These are phyloP conservation scores for Streblospio benedicti DNA, from an alignment of 1,140 invertebrate genomes.

Conservation along the genomic window DNA sequence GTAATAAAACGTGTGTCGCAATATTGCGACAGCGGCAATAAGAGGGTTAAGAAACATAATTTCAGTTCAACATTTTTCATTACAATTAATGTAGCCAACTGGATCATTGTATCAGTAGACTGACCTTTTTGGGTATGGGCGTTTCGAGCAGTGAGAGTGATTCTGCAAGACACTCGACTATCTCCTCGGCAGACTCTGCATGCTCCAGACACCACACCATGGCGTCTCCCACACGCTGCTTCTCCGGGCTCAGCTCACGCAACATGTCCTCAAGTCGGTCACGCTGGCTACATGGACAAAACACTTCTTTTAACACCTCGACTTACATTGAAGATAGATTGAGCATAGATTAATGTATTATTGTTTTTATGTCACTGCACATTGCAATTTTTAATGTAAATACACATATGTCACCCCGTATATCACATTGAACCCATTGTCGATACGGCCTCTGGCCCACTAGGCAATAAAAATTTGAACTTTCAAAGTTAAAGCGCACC, in stretches of 20 bases:
- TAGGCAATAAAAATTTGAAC: too few relatives aligned
- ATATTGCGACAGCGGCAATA: constrained; percentile 8
- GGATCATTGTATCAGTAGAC: neutral
- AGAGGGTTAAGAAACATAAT: neutral
- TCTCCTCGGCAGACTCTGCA: constrained; percentile 92
- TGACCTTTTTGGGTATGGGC: constrained; percentile 71
- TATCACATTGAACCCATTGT: too few relatives aligned
- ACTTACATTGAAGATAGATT: neutral
- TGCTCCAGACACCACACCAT: constrained; percentile 99
- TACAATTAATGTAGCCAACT: constrained; percentile 1
- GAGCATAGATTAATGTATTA: neutral
- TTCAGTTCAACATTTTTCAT: neutral
- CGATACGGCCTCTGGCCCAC: too few relatives aligned
- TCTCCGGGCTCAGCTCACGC: constrained; percentile 75
- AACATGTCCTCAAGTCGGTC: constrained; percentile 87
- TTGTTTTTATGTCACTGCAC: neutral
- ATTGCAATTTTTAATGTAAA: too few relatives aligned
- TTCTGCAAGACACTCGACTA: constrained; percentile 73
- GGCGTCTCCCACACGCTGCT: constrained; percentile 61
- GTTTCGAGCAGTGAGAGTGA: constrained; percentile 67
- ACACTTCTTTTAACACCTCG: neutral
- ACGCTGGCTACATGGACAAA: constrained; percentile 57
- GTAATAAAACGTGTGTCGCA: too few relatives aligned
- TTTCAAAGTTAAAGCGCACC: too few relatives aligned
- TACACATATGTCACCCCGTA: too few relatives aligned